Conservation (phyloP, 2,888 invertebrate species). For the Azorinus chamasolen region DNA sequence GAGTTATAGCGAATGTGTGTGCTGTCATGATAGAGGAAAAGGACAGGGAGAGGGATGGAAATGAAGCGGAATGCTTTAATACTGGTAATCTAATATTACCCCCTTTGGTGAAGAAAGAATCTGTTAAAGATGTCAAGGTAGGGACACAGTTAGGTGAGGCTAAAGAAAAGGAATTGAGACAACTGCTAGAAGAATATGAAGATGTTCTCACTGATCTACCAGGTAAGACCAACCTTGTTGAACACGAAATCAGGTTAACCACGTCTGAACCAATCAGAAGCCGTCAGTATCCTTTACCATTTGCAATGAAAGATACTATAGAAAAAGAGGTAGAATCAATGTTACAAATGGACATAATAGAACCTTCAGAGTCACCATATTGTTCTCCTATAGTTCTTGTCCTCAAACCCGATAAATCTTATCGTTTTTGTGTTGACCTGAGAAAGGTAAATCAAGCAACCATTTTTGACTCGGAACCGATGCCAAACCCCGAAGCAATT, state of each 20-base stretch:
- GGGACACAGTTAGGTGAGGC: neutral
- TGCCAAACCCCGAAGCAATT: slow-evolving; percentile 62
- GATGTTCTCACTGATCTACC: slow-evolving; percentile 36
- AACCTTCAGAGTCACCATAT: slow-evolving; percentile 59
- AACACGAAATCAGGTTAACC: slow-evolving; percentile 29
- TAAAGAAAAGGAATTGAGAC: slow-evolving; percentile 14
- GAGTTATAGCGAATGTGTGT: too few relatives aligned
- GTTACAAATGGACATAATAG: slow-evolving; percentile 55
- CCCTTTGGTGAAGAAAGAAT: slow-evolving; percentile 5
- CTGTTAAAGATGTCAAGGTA: neutral
- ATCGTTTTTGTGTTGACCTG: slow-evolving; percentile 65
- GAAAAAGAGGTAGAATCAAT: slow-evolving; percentile 54
- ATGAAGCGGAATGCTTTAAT: too few relatives aligned
- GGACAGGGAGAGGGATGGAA: too few relatives aligned
- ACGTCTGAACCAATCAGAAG: slow-evolving; percentile 32
- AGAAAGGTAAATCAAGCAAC: slow-evolving; percentile 59
- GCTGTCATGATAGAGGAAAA: too few relatives aligned
- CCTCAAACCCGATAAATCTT: slow-evolving; percentile 52
- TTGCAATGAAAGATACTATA: slow-evolving; percentile 30
- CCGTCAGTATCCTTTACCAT: slow-evolving; percentile 52
- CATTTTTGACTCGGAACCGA: slow-evolving; percentile 67
- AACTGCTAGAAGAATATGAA: slow-evolving; percentile 1
- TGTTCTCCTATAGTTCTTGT: slow-evolving; percentile 58
- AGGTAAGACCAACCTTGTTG: slow-evolving; percentile 24
- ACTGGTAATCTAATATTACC: too few relatives aligned